A percentile compares a stretch with the other conserved stretches of the same genome.
These are phyloP conservation scores for Drosophila orena DNA, from an alignment of 1,140 invertebrate species.

Conservation along the genomic window DNA sequence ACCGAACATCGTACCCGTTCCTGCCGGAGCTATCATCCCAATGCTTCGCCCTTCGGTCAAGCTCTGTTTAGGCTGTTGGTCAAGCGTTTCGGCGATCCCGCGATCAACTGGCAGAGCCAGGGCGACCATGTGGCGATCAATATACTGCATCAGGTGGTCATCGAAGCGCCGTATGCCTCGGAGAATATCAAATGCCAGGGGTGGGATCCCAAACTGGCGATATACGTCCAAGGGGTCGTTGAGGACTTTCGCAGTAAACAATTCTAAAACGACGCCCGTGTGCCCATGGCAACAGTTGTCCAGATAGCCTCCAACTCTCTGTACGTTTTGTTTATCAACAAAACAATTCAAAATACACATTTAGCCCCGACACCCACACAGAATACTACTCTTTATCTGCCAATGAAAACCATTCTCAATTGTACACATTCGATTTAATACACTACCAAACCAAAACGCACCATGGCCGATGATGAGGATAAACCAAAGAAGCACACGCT, in stretches of 20 bases:
- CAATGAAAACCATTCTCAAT: background rate
- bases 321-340: constrained; percentile 64
- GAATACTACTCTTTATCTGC: constrained; percentile 49
- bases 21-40: constrained; percentile 9
- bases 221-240: constrained; percentile 32
- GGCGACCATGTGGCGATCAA: constrained; percentile 11
- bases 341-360: constrained; percentile 36
- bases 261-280: constrained; percentile 9
- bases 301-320: constrained; percentile 12
- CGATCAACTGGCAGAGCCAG: constrained; percentile 22
- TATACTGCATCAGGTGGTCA: constrained; percentile 41
- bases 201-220: constrained; percentile 19
- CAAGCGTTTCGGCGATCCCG: constrained; percentile 24
- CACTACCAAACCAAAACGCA: background rate
- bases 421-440: constrained; percentile 19
- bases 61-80: constrained; percentile 25
- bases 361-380: background rate
- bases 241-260: constrained; percentile 26
- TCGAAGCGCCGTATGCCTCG: constrained; percentile 39
- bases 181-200: constrained; percentile 19
- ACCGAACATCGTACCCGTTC: constrained; percentile 12
- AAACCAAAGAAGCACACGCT: constrained; percentile 77
- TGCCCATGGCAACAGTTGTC: constrained; percentile 31
- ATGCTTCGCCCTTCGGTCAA: constrained; percentile 26
- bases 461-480: constrained; percentile 80